These are phyloP conservation scores for Phymanthus crucifer DNA, from an alignment of 92 coral and sea anemone species.

Conservation along the genomic window DNA sequence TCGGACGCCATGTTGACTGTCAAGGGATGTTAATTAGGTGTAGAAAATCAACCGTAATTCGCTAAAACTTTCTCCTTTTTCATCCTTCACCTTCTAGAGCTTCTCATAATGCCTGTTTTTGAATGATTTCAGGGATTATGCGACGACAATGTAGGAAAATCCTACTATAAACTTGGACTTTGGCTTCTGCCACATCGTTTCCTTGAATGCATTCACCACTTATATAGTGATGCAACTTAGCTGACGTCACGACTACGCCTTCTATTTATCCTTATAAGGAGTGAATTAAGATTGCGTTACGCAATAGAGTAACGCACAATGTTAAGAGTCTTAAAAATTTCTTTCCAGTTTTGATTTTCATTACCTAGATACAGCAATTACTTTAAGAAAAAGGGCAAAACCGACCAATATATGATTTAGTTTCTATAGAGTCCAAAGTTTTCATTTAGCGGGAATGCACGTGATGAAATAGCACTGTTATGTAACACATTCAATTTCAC, in stretches of 20 bases:
- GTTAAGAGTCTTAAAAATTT: background rate
- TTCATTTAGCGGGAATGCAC: too few species aligned
- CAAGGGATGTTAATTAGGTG: too few species aligned
- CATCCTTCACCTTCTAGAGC: background rate
- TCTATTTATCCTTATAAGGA: slow-evolving; percentile 50
- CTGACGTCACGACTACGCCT: slow-evolving; percentile 63
- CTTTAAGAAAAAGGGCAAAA: too few species aligned
- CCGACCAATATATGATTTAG: too few species aligned
- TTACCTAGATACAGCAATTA: too few species aligned
- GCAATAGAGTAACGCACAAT: background rate
- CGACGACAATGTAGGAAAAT: background rate
- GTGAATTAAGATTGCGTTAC: slow-evolving; percentile 9
- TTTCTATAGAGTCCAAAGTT: too few species aligned
- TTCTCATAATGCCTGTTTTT: background rate
- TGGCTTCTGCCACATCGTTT: background rate
- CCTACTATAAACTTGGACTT: background rate
- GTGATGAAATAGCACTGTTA: too few species aligned
- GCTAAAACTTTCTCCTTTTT: too few species aligned
- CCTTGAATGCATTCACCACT: background rate
- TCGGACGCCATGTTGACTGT: too few species aligned
- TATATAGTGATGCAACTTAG: slow-evolving; percentile 16
- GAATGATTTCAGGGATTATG: background rate
- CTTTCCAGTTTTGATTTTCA: too few species aligned
- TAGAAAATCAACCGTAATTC: too few species aligned
- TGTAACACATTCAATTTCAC: too few species aligned